Evolutionary conservation across 23 tunicate genomes (phyloP).

Genomic region (Oikopleura albicans): DNA sequence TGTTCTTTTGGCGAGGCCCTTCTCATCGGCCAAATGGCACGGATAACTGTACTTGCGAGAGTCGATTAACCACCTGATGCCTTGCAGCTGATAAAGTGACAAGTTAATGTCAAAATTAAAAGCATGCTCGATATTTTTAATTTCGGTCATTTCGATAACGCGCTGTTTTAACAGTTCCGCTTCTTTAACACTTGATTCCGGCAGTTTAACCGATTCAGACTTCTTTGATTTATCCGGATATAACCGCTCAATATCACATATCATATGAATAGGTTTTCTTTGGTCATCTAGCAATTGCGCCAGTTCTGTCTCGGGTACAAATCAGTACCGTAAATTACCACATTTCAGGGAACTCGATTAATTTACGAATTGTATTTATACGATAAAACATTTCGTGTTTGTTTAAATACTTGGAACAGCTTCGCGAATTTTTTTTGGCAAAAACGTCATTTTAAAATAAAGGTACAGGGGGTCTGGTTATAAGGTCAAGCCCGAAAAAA

Average conservation of each 20-base stretch:
- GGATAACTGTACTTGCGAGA: not conserved
- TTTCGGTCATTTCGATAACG: not conserved
- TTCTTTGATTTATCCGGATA: constrained; percentile 30
- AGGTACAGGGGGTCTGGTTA: no score
- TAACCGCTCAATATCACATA: not conserved
- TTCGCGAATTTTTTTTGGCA: no score
- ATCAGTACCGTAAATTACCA: no score
- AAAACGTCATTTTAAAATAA: no score
- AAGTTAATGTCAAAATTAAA: not conserved
- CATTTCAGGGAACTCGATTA: no score
- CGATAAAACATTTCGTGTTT: no score
- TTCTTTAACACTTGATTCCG: constrained; percentile 9
- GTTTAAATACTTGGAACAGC: no score
- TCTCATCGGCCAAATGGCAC: not conserved
- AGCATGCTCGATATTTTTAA: not conserved
- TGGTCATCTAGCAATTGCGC: not conserved
- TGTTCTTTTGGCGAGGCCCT: not conserved
- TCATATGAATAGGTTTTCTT: not conserved
- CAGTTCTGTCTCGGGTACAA: not conserved
- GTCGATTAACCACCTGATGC: not conserved
- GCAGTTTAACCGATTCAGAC: constrained; percentile 35
- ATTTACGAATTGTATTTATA: no score
- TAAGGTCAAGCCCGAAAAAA: no score
- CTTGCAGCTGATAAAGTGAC: not conserved
- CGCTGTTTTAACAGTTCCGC: not conserved